These are phyloP conservation scores for Salpingus planirostris DNA, from an alignment of 2,888 invertebrate species.

Conservation along the genomic window DNA sequence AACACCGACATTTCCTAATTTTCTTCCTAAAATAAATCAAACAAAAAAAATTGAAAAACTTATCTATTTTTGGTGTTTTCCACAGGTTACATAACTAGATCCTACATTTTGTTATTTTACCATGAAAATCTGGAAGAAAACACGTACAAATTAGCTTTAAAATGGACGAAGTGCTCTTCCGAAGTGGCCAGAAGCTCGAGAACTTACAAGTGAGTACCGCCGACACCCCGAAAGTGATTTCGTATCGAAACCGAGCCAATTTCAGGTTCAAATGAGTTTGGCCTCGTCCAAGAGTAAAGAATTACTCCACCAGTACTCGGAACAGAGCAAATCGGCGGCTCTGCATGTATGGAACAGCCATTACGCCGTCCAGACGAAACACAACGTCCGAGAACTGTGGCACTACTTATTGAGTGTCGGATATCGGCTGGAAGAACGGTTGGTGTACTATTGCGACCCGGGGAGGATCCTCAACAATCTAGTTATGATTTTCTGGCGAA, in stretches of 20 bases:
- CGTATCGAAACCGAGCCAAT: slow-evolving; percentile 8
- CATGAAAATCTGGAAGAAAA: too few relatives aligned
- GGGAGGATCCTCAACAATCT: slow-evolving; percentile 26
- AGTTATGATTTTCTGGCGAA: slow-evolving; percentile 24
- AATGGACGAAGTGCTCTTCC: slow-evolving; percentile 36
- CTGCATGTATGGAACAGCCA: slow-evolving; percentile 26
- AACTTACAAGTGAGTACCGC: slow-evolving; percentile 30
- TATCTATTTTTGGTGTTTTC: too few relatives aligned
- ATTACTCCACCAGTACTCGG: slow-evolving; percentile 24
- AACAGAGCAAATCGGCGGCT: slow-evolving; percentile 23
- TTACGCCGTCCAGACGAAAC: slow-evolving; percentile 22
- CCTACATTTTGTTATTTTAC: too few relatives aligned
- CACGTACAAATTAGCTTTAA: too few relatives aligned
- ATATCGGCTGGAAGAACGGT: slow-evolving; percentile 20
- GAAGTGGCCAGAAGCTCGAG: slow-evolving; percentile 35
- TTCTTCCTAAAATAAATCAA: too few relatives aligned
- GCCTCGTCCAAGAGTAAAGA: slow-evolving; percentile 31
- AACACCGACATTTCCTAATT: too few relatives aligned
- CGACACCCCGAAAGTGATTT: slow-evolving; percentile 2
- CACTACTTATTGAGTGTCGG: slow-evolving; percentile 20
- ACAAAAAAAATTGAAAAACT: too few relatives aligned
- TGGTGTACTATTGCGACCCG: slow-evolving; percentile 23
- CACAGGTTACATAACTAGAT: too few relatives aligned
- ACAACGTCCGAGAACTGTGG: slow-evolving; percentile 22
- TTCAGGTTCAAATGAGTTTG: slow-evolving; percentile 32